Evolutionary conservation across 2,113 vertebrate genomes (phyloP).

Genomic region (Eurystomus gularis): DNA sequence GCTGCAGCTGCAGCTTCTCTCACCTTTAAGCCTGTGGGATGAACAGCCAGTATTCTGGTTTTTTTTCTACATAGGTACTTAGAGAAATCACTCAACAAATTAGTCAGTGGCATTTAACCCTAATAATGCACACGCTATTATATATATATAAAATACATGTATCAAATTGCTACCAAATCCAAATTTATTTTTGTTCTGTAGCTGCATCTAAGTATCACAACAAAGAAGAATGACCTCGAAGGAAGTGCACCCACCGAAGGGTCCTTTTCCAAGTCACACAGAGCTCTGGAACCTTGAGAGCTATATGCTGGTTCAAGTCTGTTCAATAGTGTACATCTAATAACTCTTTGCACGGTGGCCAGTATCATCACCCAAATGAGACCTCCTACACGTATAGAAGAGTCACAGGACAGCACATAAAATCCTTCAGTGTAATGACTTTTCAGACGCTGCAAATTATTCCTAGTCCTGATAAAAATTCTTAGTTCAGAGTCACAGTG

Average conservation of each 20-base stretch:
- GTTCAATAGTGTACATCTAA: rapidly evolving
- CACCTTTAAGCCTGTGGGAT: not conserved
- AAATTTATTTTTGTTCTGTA: not conserved
- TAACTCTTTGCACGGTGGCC: not conserved
- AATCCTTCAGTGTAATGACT: not conserved
- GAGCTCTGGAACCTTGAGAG: not conserved
- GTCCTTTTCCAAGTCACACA: not conserved
- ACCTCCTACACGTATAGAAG: not conserved
- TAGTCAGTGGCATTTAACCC: not conserved
- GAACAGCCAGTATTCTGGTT: not conserved
- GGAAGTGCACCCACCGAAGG: rapidly evolving
- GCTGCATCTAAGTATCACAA: not conserved
- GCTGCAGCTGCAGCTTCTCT: not conserved
- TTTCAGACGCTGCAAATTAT: not conserved
- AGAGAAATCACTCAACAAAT: not conserved
- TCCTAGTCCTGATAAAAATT: not conserved
- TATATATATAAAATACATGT: not conserved
- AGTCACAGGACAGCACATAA: not conserved
- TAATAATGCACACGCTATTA: not conserved
- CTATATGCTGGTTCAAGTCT: not conserved
- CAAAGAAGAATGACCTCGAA: not conserved
- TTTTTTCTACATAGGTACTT: not conserved
- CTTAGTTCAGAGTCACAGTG: not conserved
- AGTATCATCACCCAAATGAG: not conserved
- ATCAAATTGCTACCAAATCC: not conserved